These are phyloP conservation scores for Oscheius sp. DNA, from an alignment of 2,888 invertebrate species.

Conservation along the genomic window DNA sequence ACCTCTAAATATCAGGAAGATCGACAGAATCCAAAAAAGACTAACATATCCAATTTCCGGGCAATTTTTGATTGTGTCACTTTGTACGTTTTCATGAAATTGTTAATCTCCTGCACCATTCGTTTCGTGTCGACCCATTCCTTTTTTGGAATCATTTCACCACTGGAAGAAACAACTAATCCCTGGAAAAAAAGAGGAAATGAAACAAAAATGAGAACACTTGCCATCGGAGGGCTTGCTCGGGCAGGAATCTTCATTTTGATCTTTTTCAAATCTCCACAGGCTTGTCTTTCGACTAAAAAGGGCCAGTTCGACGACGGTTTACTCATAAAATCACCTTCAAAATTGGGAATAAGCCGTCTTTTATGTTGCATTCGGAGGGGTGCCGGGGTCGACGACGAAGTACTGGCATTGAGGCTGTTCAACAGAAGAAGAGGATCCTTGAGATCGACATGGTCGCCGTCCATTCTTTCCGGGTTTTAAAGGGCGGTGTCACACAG, in stretches of 20 bases:
- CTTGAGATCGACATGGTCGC: neutral
- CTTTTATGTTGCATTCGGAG: neutral
- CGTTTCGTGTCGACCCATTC: neutral
- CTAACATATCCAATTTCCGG: neutral
- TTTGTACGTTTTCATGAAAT: neutral
- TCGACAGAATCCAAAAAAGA: neutral
- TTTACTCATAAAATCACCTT: neutral
- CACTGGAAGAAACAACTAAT: neutral
- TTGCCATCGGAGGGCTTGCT: neutral
- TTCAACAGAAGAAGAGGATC: neutral
- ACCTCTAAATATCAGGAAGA: no score
- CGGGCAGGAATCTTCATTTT: neutral
- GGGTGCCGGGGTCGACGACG: neutral
- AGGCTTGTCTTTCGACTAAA: neutral
- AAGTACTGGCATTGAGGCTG: neutral
- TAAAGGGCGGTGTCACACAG: no score
- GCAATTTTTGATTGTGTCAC: neutral
- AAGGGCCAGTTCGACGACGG: neutral
- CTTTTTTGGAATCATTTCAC: neutral
- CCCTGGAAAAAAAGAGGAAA: neutral
- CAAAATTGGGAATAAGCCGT: conserved; percentile 3
- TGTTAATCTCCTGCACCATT: neutral
- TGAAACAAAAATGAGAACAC: neutral
- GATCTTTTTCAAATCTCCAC: neutral
- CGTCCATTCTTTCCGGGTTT: conserved; percentile 4